Evolutionary conservation across 2,113 vertebrate genomes (phyloP).

Genomic region (Micromys minutus): DNA sequence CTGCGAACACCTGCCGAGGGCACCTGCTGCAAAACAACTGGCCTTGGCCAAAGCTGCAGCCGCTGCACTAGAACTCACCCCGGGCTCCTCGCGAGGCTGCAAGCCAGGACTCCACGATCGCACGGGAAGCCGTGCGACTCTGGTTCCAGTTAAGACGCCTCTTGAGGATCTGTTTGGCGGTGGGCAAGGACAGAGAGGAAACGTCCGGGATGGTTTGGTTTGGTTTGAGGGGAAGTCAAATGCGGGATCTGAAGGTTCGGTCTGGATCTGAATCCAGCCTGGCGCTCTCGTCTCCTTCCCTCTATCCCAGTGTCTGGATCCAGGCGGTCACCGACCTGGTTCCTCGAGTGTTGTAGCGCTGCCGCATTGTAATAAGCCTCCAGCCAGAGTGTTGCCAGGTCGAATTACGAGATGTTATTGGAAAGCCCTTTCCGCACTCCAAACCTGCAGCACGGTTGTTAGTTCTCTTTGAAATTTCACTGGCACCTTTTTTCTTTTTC

Average conservation of each 20-base stretch:
- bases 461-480: conserved; percentile 19
- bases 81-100: not conserved
- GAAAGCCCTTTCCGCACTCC: not conserved
- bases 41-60: too few relatives aligned
- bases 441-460: not conserved
- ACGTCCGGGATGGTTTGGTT: not conserved
- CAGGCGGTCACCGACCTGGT: not conserved
- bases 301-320: not conserved
- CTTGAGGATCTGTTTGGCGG: not conserved
- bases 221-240: not conserved
- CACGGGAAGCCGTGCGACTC: not conserved
- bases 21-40: not conserved
- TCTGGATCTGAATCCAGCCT: not conserved
- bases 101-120: not conserved
- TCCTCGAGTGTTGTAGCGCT: conserved; percentile 48
- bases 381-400: not conserved
- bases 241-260: not conserved
- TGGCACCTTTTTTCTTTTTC: not conserved
- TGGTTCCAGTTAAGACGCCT: not conserved
- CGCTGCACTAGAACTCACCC: not conserved
- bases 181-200: not conserved
- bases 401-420: conserved; percentile 37
- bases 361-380: not conserved
- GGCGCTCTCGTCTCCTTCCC: too few relatives aligned
- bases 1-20: not conserved